Evolutionary conservation across 2,797 vertebrate genomes (phyloP).

Genomic region (Acridotheres tristis): DNA sequence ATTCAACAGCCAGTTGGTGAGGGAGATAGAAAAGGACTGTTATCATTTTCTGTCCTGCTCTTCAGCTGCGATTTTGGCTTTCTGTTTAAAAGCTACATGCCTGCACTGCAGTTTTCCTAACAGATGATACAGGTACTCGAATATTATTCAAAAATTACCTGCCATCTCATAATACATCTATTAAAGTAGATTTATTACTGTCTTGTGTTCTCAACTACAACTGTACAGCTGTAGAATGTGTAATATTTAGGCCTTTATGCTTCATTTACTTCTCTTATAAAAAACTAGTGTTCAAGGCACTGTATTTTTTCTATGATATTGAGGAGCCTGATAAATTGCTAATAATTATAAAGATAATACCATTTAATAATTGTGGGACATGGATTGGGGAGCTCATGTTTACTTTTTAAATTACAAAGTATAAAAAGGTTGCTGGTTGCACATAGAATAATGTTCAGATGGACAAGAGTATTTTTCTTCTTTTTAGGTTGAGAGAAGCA

Average conservation of each 20-base stretch:
- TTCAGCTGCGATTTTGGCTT: constrained; percentile 28
- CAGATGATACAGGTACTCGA: constrained; percentile 71
- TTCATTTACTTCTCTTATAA: constrained; percentile 16
- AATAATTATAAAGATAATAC: not conserved
- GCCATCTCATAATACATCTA: not conserved
- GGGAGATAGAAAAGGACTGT: constrained; percentile 24
- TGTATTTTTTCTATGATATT: not conserved
- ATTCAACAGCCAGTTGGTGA: constrained; percentile 54
- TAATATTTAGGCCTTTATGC: not conserved
- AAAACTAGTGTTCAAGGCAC: not conserved
- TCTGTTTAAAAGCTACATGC: constrained; percentile 25
- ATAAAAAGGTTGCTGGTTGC: not conserved
- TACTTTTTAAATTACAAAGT: not conserved
- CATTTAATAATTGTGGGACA: not conserved
- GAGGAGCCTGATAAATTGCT: not conserved
- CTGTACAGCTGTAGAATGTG: not conserved
- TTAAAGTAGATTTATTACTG: not conserved
- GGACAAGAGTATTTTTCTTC: not conserved
- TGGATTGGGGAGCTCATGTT: not conserved
- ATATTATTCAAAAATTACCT: constrained; percentile 27
- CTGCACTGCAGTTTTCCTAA: constrained; percentile 43
- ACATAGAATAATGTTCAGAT: not conserved
- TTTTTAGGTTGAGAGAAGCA: not conserved
- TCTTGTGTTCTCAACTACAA: not conserved
- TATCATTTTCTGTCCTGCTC: constrained; percentile 53